A percentile compares a stretch with the other conserved stretches of the same genome.
phyloP scores from a whole-genome alignment of 2,113 vertebrate genomes.

The Kryptolebias marmoratus region DNA sequence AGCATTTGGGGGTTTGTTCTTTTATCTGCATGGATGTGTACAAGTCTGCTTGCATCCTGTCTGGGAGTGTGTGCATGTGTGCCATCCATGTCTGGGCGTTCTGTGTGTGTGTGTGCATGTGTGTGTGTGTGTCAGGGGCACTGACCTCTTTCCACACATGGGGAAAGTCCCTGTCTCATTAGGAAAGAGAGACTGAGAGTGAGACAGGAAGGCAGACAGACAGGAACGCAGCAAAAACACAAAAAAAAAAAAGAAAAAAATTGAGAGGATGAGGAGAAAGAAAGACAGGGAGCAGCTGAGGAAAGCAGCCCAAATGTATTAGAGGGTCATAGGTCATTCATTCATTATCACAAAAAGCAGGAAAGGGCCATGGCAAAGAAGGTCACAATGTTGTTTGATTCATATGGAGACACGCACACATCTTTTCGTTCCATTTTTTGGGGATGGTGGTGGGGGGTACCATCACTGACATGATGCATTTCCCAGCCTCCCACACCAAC shows the following conservation, averaged over 20 bases:
- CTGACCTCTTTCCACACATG: slow-evolving; percentile 66
- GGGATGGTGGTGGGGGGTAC: background rate
- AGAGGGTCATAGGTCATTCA: slow-evolving; percentile 60
- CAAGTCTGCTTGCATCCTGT: slow-evolving; percentile 47
- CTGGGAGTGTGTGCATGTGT: slow-evolving; percentile 55
- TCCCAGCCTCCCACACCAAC: background rate
- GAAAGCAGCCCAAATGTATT: slow-evolving; percentile 48
- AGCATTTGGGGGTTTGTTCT: slow-evolving; percentile 42
- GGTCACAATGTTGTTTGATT: slow-evolving; percentile 52
- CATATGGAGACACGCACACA: slow-evolving; percentile 7
- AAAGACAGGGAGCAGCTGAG: slow-evolving; percentile 39
- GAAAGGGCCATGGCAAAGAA: slow-evolving; percentile 42
- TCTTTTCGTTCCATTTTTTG: background rate
- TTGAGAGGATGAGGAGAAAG: slow-evolving; percentile 20
- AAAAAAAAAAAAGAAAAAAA: slow-evolving; percentile 19
- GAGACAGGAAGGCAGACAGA: slow-evolving; percentile 47
- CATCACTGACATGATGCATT: background rate
- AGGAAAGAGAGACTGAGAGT: slow-evolving; percentile 56
- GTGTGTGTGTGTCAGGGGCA: slow-evolving; percentile 53
- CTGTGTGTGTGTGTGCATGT: slow-evolving; percentile 23
- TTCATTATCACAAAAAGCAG: slow-evolving; percentile 61
- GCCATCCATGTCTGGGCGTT: slow-evolving; percentile 32
- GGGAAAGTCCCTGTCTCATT: slow-evolving; percentile 68
- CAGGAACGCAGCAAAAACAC: slow-evolving; percentile 17
- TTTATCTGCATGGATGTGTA: slow-evolving; percentile 60